Evolutionary conservation across 2,888 invertebrate genomes (phyloP).

Genomic region (Mesorhabditis spiculigera): DNA sequence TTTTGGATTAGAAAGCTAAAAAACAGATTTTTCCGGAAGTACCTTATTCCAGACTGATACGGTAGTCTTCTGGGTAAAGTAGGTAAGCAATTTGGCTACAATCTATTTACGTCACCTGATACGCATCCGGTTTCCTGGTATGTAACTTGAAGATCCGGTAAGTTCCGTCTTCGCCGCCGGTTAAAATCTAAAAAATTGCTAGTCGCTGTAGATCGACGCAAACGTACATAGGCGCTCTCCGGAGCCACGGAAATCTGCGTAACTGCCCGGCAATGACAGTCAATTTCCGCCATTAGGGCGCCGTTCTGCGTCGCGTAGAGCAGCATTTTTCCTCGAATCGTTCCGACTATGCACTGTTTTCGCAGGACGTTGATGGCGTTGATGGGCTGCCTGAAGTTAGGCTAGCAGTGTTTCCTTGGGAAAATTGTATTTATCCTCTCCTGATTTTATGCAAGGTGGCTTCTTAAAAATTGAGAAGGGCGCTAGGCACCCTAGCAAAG

Average conservation of each 20-base stretch:
- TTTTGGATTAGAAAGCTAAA: too few relatives aligned
- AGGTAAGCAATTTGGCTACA: too few relatives aligned
- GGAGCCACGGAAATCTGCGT: conserved; percentile 53
- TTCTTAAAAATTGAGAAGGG: too few relatives aligned
- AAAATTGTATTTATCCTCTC: too few relatives aligned
- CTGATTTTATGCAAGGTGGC: too few relatives aligned
- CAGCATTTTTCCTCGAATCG: conserved; percentile 33
- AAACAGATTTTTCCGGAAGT: too few relatives aligned
- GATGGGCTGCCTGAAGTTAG: conserved; percentile 26
- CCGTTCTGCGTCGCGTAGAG: conserved; percentile 32
- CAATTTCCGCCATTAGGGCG: conserved; percentile 39
- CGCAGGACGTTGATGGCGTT: conserved; percentile 47
- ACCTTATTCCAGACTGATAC: too few relatives aligned
- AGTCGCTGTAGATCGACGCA: too few relatives aligned
- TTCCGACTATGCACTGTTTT: conserved; percentile 49
- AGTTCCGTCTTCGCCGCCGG: conserved; percentile 45
- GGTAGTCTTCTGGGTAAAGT: too few relatives aligned
- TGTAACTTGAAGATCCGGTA: conserved; percentile 54
- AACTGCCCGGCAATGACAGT: conserved; percentile 44
- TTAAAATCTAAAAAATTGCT: conserved; percentile 38
- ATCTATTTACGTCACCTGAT: conserved; percentile 29
- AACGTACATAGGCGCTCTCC: conserved; percentile 51
- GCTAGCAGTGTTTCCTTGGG: too few relatives aligned
- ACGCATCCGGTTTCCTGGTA: conserved; percentile 53
- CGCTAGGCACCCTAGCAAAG: too few relatives aligned